phyloP scores from a whole-genome alignment of 2,113 vertebrate genomes.

The Muscicapa adusta region DNA sequence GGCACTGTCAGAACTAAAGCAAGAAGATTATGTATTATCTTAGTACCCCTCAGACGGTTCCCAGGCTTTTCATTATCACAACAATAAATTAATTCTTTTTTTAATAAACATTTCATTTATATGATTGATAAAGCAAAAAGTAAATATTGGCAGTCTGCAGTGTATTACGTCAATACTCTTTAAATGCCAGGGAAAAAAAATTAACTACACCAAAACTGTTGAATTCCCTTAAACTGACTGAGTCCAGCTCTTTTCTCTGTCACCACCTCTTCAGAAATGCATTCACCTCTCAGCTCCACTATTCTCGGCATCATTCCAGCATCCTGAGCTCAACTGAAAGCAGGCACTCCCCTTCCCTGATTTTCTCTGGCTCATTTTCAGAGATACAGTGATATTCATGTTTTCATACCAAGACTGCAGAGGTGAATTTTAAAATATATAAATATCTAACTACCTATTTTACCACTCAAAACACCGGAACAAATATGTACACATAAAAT shows the following conservation, averaged over 20 bases:
- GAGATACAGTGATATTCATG: background rate
- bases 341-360: conserved; percentile 29
- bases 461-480: background rate
- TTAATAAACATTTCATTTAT: background rate
- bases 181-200: background rate
- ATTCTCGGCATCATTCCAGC: conserved; percentile 24
- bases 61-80: background rate
- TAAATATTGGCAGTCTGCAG: background rate
- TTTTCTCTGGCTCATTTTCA: background rate
- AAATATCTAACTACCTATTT: conserved; percentile 21
- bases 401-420: background rate
- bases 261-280: background rate
- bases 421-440: conserved; percentile 25
- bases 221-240: background rate
- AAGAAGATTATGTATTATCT: background rate
- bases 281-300: background rate
- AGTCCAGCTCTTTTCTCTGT: background rate
- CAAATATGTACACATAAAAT: background rate
- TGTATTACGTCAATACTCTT: background rate
- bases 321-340: conserved; percentile 28
- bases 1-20: background rate
- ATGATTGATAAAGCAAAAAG: background rate
- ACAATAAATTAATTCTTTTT: background rate
- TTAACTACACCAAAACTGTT: background rate
- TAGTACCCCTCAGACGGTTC: background rate